A percentile compares a stretch with the other conserved stretches of the same genome.
Conservation (phyloP, 2,113 vertebrate species). For the Podilymbus podiceps region DNA sequence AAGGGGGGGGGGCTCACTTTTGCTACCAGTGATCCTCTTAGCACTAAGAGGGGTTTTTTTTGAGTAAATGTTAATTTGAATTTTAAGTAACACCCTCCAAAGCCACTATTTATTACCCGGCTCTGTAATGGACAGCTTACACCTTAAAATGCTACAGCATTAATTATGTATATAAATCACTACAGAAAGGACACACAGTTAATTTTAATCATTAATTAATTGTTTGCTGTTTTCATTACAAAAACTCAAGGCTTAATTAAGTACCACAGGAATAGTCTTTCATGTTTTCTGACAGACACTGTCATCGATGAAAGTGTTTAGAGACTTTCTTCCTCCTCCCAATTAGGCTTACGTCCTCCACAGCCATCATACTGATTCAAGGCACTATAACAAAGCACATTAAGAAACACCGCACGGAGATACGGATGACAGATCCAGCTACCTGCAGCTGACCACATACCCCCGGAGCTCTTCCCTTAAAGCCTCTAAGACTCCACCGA, state of each 20-base stretch:
- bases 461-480: neutral
- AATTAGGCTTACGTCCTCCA: neutral
- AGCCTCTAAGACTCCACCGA: neutral
- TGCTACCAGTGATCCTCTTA: neutral
- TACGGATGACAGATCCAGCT: neutral
- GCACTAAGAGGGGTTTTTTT: neutral
- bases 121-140: constrained; percentile 2
- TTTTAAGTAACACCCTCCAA: constrained; percentile 4
- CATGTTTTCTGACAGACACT: constrained; percentile 47
- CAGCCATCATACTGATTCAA: neutral
- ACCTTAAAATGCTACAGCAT: constrained; percentile 27
- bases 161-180: constrained; percentile 63
- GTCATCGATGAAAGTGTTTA: constrained; percentile 26
- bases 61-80: neutral
- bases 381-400: neutral
- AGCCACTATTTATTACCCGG: neutral
- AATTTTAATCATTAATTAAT: constrained; percentile 65
- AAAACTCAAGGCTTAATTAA: constrained; percentile 59
- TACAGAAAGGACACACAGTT: constrained; percentile 11
- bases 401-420: neutral
- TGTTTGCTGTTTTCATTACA: constrained; percentile 49
- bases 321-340: constrained; percentile 16
- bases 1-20: neutral
- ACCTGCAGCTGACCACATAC: neutral
- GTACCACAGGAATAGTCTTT: constrained; percentile 51